These are phyloP conservation scores for Carposina sasakii DNA, from an alignment of 1,140 invertebrate species.

Conservation along the genomic window DNA sequence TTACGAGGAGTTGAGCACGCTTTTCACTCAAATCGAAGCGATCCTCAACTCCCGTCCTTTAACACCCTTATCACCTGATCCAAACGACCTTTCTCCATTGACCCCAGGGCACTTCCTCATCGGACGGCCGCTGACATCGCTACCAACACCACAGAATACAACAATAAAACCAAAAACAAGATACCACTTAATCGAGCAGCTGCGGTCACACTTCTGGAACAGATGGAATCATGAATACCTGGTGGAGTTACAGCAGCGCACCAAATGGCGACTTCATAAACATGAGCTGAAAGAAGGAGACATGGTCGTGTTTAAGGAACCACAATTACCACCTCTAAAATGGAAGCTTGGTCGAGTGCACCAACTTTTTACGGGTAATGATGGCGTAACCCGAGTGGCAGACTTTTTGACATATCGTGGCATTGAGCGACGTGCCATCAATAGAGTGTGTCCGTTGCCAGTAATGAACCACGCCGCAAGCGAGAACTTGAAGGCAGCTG, in stretches of 20 bases:
- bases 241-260: not conserved
- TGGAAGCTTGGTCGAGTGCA: conserved; percentile 35
- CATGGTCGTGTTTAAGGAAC: conserved; percentile 13
- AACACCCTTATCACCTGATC: conserved; percentile 7
- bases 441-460: not conserved
- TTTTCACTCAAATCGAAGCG: conserved; percentile 16
- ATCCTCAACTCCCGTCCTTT: conserved; percentile 22
- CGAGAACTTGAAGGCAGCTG: no score
- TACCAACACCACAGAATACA: not conserved
- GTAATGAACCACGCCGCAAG: no score
- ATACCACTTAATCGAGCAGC: not conserved
- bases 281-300: not conserved
- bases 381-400: conserved; percentile 18
- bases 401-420: not conserved
- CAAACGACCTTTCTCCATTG: conserved; percentile 1
- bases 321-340: conserved; percentile 19
- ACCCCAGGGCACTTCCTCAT: conserved; percentile 9
- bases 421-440: not conserved
- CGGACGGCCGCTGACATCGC: conserved; percentile 3
- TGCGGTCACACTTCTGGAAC: not conserved
- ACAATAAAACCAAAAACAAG: not conserved
- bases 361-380: conserved; percentile 16
- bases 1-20: conserved; percentile 14
- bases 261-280: not conserved
- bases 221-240: not conserved